Evolutionary conservation across 2,888 invertebrate species (phyloP).

Genomic region (Drosophila neotestacea): DNA sequence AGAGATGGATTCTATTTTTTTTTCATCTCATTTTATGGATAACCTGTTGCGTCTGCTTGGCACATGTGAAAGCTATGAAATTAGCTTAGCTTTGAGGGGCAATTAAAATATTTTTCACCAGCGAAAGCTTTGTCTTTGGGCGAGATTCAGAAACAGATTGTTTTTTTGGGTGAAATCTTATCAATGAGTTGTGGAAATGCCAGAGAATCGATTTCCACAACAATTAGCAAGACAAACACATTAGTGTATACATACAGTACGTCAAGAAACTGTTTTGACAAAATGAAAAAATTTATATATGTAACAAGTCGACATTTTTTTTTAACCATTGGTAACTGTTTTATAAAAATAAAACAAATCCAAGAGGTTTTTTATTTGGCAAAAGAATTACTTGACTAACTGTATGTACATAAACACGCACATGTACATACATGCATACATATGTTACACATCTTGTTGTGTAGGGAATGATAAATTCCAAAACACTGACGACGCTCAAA

Average conservation of each 20-base stretch:
- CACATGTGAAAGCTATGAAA: constrained; percentile 51
- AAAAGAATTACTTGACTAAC: not conserved
- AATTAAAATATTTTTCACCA: constrained; percentile 44
- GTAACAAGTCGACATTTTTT: too few species aligned
- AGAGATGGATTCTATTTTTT: constrained; percentile 2
- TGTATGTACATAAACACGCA: not conserved
- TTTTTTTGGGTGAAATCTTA: constrained; percentile 68
- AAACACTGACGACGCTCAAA: constrained; percentile 55
- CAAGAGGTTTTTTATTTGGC: not conserved
- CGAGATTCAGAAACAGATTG: constrained; percentile 41
- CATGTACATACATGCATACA: not conserved
- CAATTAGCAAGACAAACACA: constrained; percentile 21
- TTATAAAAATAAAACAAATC: too few species aligned
- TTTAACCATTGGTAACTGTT: too few species aligned
- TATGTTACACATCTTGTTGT: constrained; percentile 21
- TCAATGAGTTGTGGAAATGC: constrained; percentile 46
- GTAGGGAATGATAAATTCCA: constrained; percentile 52
- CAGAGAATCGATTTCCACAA: constrained; percentile 32
- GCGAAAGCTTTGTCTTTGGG: constrained; percentile 66
- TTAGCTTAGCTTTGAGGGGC: constrained; percentile 29
- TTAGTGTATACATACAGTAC: not conserved
- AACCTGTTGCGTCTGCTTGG: constrained; percentile 49
- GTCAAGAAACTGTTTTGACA: not conserved
- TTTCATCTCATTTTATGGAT: constrained; percentile 4
- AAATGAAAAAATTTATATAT: not conserved